Evolutionary conservation across 2,113 vertebrate genomes (phyloP), one percentile per base, ranked within the genome.

Genomic region (Tragelaphus strepsiceros): DNA sequence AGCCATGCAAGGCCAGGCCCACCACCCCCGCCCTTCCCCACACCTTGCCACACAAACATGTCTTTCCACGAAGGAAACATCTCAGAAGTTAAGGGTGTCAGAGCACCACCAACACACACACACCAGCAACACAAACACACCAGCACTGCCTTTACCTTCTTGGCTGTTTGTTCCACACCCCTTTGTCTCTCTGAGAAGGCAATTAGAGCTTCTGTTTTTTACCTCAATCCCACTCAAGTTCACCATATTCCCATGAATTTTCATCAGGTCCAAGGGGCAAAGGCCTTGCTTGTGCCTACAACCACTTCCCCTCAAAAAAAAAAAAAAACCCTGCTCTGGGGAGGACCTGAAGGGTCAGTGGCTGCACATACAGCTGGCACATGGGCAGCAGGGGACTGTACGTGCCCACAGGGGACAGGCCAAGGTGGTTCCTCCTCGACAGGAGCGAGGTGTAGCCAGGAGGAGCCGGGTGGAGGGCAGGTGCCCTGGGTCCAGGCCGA

Each of bases 311-410:
- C 67, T 22, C 67, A 77, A 43, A 77, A 77, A 43, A 62, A 32
- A 24, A 13, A 6, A 39, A 39, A 14, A 39, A 77, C 43, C 26
- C 3, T 35, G 12, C 21, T 28, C 10, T 30, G 43, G 6, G 49
- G 71, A 43, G 0, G 21, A 39, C 30, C n/a, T 3, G 30, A 51
- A 53, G 78, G 0, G 5, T 21, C 32, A 9, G 16, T 0, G 0
- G 32, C 32, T 19, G 1, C 53, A 62, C 71, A 2, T 39, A 21
- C 32, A 24, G 15, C 16, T 3, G 28, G 6, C 0, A 28, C 6
- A 8, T 15, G 8, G 24, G 43, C 12, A 9, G 78, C 1, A 0
- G 35, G 19, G 59, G 59, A 35, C 32, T 1, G 7, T 35, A 32
- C 12, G 43, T 30, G 22, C 13, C 67, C 43, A 28, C 49, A 43